These are phyloP conservation scores for Hylyphantes graminicola DNA, from an alignment of 1,140 invertebrate genomes.

Conservation along the genomic window DNA sequence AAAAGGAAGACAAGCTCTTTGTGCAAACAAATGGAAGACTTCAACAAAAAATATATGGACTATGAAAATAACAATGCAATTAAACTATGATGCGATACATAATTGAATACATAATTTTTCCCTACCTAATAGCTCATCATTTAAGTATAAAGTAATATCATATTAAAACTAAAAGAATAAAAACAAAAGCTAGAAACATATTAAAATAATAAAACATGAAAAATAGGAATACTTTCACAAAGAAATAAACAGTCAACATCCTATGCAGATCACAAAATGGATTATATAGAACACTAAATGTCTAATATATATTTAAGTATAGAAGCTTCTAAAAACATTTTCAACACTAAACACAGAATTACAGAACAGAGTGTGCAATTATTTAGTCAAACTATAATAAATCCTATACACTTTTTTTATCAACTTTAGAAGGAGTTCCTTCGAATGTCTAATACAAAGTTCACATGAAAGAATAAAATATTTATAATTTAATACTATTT, in stretches of 20 bases:
- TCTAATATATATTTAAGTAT: slow-evolving; percentile 57
- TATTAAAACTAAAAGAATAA: slow-evolving; percentile 46
- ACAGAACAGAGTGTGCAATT: slow-evolving; percentile 60
- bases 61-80: slow-evolving; percentile 37
- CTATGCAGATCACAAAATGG: slow-evolving; percentile 53
- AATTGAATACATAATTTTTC: slow-evolving; percentile 35
- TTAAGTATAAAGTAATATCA: slow-evolving; percentile 32
- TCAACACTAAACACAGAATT: slow-evolving; percentile 56
- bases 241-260: slow-evolving; percentile 34
- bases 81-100: slow-evolving; percentile 50
- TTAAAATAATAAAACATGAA: slow-evolving; percentile 60
- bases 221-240: slow-evolving; percentile 56
- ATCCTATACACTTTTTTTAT: slow-evolving; percentile 40
- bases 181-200: slow-evolving; percentile 39
- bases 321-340: slow-evolving; percentile 51
- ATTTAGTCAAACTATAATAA: slow-evolving; percentile 58
- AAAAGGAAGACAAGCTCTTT: slow-evolving; percentile 54
- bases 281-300: slow-evolving; percentile 51
- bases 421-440: slow-evolving; percentile 31
- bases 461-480: slow-evolving; percentile 60
- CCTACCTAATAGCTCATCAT: slow-evolving; percentile 26
- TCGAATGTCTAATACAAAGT: slow-evolving; percentile 51
- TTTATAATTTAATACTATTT: slow-evolving; percentile 61
- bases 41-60: slow-evolving; percentile 52
- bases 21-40: slow-evolving; percentile 57